phyloP scores from a whole-genome alignment of 2,113 vertebrate species.

The Cricetomys ansorgei region DNA sequence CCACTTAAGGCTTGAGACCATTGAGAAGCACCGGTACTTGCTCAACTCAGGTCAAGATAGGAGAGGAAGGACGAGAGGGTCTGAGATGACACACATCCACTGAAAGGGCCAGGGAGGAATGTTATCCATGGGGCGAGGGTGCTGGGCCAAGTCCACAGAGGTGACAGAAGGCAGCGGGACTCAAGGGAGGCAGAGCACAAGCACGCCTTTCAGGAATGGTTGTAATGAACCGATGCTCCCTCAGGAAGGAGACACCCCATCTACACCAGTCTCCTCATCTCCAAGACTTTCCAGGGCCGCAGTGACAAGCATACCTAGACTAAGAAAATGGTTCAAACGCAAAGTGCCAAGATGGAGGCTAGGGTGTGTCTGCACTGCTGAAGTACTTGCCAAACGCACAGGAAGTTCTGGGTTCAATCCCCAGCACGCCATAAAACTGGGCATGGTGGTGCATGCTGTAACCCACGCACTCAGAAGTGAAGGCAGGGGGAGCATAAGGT shows the following conservation, averaged over 20 bases:
- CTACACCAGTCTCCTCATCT: not conserved
- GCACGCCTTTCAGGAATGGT: not conserved
- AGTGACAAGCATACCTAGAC: not conserved
- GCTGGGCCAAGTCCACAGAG: not conserved
- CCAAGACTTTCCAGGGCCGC: not conserved
- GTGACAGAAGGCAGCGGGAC: not conserved
- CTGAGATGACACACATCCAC: not conserved
- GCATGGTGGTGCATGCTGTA: not conserved
- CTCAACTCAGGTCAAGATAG: not conserved
- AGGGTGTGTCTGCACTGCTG: too few relatives aligned
- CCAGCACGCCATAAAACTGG: not conserved
- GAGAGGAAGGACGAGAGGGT: not conserved
- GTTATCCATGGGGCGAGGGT: rapidly evolving
- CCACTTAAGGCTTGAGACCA: not conserved
- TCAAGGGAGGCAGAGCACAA: not conserved
- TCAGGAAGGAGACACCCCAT: not conserved
- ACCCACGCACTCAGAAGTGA: not conserved
- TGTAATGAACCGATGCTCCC: not conserved
- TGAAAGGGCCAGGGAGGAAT: not conserved
- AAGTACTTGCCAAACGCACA: not conserved
- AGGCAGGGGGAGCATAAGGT: not conserved
- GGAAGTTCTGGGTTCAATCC: not conserved
- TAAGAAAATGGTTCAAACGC: not conserved
- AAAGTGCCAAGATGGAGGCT: not conserved
- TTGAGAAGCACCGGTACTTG: not conserved